Conservation (phyloP, 2,888 invertebrate species). For the Protodeltote pygarga region DNA sequence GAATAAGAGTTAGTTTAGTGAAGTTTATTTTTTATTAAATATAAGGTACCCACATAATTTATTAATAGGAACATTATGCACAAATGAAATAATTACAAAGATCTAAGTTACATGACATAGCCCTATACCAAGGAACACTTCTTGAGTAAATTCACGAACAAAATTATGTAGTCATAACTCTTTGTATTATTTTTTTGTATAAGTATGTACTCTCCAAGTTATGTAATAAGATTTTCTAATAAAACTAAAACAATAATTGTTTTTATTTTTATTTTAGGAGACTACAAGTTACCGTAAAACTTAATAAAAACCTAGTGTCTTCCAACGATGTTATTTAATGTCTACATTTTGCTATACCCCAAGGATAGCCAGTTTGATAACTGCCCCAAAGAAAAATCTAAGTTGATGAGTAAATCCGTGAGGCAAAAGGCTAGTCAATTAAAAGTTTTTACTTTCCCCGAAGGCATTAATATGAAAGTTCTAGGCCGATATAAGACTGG, state of each 20-base stretch:
- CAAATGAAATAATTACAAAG: constrained; percentile 41
- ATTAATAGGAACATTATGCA: constrained; percentile 50
- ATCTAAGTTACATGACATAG: constrained; percentile 25
- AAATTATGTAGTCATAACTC: constrained; percentile 27
- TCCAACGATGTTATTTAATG: too few relatives aligned
- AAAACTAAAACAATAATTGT: constrained; percentile 27
- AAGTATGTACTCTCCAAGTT: constrained; percentile 37
- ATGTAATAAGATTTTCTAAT: constrained; percentile 46
- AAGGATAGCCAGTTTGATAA: constrained; percentile 21
- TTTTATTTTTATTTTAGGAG: constrained; percentile 17
- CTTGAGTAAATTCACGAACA: constrained; percentile 5
- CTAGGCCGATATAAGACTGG: constrained; percentile 48
- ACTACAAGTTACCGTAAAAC: too few relatives aligned
- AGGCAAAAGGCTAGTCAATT: constrained; percentile 44
- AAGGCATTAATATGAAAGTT: constrained; percentile 52
- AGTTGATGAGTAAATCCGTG: constrained; percentile 33
- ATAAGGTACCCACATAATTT: constrained; percentile 44
- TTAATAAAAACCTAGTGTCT: too few relatives aligned
- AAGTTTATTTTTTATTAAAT: constrained; percentile 56
- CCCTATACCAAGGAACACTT: background rate
- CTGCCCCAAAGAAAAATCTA: constrained; percentile 38
- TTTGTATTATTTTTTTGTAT: constrained; percentile 43
- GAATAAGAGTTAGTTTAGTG: constrained; percentile 60
- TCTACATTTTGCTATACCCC: too few relatives aligned
- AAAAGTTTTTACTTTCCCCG: constrained; percentile 51